Evolutionary conservation across 1,140 invertebrate genomes (phyloP), one percentile per base, ranked within the genome.

Genomic region (Centruroides sculpturatus): DNA sequence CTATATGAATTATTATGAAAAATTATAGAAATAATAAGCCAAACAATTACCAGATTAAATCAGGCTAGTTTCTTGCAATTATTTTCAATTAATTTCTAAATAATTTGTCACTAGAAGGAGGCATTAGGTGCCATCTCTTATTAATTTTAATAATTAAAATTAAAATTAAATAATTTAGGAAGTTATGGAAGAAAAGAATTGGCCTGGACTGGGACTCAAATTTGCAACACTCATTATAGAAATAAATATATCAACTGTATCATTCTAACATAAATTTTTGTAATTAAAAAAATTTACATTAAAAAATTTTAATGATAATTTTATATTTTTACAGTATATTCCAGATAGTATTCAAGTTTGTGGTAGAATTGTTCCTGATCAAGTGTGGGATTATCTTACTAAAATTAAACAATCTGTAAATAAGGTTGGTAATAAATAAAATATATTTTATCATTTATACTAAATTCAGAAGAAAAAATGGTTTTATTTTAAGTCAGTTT

Each of bases 301-400:
- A 49, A n/a, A 3, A 49, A 13, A 51, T 51, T 51, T 34, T 34
- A 51, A 52, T 53, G 3, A 13, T 5, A 59, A 5, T 52, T 23
- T 13, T 12, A 47, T 41, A 53, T 56, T 64, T 66, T 50, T 61
- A 5, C 65, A 85, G 66, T 83, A 89, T 71, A 69, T 94, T 6
- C 83, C 84, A 2, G 77, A 83, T 57, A 84, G 85, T n/a, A 76
- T 94, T 23, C 86, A 91, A 67, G 85, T 96, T 46, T 89, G 94
- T 59, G 93, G 93, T 9, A 80, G 93, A 66, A 95, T 98, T 66
- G 82, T 82, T 59, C 89, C 89, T 5, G 83, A 87, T 5, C 91
- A 87, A 49, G 91, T 96, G 9, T 95, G 89, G 87, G 90, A 94
- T 59, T 97, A 97, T 70, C 83, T 98, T 46, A 81, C 80, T 5